phyloP scores from a whole-genome alignment of 2,797 vertebrate genomes.

The Limosa lapponica region DNA sequence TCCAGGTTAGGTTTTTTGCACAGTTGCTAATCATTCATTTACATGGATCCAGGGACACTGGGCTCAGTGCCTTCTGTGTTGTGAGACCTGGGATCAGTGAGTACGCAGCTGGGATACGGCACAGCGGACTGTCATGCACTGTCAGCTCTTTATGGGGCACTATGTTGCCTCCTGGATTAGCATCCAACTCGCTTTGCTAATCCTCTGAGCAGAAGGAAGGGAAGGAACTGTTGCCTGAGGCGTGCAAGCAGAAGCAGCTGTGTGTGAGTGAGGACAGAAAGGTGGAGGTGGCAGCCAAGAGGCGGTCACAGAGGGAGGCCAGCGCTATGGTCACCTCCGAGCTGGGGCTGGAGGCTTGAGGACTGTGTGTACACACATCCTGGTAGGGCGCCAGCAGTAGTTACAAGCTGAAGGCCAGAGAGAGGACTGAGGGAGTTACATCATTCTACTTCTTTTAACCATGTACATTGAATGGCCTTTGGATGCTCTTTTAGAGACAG shows the following conservation, averaged over 20 bases:
- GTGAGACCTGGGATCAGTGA: neutral
- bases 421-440: neutral
- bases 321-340: neutral
- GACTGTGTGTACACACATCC: neutral
- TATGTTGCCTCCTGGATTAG: neutral
- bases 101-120: neutral
- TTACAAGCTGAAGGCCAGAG: neutral
- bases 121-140: neutral
- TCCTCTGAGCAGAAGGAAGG: neutral
- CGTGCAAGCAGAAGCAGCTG: neutral
- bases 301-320: neutral
- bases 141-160: neutral
- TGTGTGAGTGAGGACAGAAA: neutral
- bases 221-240: neutral
- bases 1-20: neutral
- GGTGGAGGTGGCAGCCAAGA: neutral
- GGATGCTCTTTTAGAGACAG: neutral
- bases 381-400: neutral
- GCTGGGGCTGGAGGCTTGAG: neutral
- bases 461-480: neutral
- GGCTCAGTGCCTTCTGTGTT: accelerated
- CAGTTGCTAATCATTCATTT: neutral
- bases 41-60: neutral
- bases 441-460: neutral
- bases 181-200: neutral